Conservation (phyloP, 2,888 invertebrate genomes). For the Sisyra nigra region DNA sequence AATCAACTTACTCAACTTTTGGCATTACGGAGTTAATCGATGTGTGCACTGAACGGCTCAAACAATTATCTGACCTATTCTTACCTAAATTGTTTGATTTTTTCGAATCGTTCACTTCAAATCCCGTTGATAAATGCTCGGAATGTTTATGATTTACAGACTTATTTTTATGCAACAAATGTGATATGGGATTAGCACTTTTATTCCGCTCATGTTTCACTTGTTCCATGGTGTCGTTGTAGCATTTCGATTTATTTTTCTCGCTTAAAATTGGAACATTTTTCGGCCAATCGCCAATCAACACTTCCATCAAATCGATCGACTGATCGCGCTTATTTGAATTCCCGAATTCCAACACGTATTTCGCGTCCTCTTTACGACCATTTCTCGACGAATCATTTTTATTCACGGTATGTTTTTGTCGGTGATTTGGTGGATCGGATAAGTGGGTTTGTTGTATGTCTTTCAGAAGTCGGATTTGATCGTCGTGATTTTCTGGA, state of each 20-base stretch:
- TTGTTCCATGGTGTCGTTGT: background rate
- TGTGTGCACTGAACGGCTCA: too few relatives aligned
- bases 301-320: slow-evolving; percentile 21
- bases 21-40: too few relatives aligned
- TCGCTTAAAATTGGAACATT: slow-evolving; percentile 5
- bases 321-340: too few relatives aligned
- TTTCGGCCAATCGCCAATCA: slow-evolving; percentile 16
- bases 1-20: too few relatives aligned
- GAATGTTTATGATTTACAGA: too few relatives aligned
- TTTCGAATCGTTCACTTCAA: too few relatives aligned
- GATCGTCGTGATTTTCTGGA: background rate
- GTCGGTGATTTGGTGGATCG: background rate
- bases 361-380: slow-evolving; percentile 21
- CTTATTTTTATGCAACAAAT: slow-evolving; percentile 31
- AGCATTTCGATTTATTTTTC: background rate
- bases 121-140: too few relatives aligned
- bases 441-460: slow-evolving; percentile 1
- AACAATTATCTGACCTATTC: too few relatives aligned
- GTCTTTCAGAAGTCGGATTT: background rate
- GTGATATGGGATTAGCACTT: slow-evolving; percentile 40
- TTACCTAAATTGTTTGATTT: too few relatives aligned
- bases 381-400: background rate
- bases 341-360: too few relatives aligned
- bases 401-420: background rate
- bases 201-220: slow-evolving; percentile 28